Evolutionary conservation across 53 echinoderm and acorn worm species (phyloP).

Genomic region (Mesocentrotus franciscanus): DNA sequence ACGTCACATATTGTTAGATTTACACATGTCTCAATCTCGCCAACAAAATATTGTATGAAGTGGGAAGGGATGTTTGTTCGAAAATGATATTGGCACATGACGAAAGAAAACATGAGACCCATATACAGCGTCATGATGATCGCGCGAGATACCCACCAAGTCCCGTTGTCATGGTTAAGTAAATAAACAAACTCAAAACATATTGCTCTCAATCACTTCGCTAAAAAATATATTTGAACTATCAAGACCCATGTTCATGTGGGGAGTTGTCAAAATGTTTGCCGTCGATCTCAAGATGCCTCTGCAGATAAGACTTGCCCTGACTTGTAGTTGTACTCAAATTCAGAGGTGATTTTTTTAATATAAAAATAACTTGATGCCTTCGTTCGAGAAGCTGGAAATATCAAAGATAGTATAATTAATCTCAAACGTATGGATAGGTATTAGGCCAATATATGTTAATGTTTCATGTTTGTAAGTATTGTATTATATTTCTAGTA

Average conservation of each 20-base stretch:
- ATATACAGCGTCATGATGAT: conserved; percentile 35
- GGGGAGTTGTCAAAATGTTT: conserved; percentile 6
- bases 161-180: conserved; percentile 35
- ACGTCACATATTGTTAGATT: neutral
- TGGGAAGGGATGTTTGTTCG: neutral
- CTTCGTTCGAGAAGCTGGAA: too few relatives aligned
- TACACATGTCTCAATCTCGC: neutral
- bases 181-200: conserved; percentile 54
- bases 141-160: conserved; percentile 5
- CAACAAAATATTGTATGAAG: neutral
- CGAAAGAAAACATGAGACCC: conserved; percentile 8
- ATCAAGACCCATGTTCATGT: neutral
- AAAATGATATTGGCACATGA: conserved; percentile 22
- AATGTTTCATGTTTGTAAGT: too few relatives aligned
- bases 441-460: too few relatives aligned
- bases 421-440: too few relatives aligned
- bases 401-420: too few relatives aligned
- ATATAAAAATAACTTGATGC: too few relatives aligned
- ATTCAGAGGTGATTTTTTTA: too few relatives aligned
- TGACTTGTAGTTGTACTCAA: too few relatives aligned
- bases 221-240: neutral
- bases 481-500: too few relatives aligned
- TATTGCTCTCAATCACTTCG: conserved; percentile 15
- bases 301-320: too few relatives aligned
- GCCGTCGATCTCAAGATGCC: neutral